These are phyloP conservation scores for Heliconius himera DNA, from an alignment of 1,140 invertebrate species.

Conservation along the genomic window DNA sequence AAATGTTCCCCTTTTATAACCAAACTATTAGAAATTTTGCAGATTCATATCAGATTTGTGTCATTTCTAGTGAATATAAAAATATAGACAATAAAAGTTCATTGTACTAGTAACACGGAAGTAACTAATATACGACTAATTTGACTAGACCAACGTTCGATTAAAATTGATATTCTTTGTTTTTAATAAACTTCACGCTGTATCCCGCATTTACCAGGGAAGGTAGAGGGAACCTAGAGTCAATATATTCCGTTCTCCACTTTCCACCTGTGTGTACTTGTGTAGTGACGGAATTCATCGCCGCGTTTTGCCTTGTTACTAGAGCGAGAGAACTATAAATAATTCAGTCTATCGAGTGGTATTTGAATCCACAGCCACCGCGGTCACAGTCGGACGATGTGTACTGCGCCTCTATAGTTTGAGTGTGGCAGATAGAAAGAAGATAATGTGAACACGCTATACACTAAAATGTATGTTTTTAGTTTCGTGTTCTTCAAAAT, in stretches of 20 bases:
- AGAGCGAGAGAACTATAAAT: no score
- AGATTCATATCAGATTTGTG: constrained; percentile 1
- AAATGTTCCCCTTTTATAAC: neutral
- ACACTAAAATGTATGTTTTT: no score
- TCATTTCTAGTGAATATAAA: neutral
- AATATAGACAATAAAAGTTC: constrained; percentile 16
- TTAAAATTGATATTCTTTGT: neutral
- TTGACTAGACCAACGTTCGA: neutral
- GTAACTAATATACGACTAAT: neutral
- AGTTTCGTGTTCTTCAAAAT: no score
- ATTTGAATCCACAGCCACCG: no score
- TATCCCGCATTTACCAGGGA: neutral
- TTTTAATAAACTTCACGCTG: neutral
- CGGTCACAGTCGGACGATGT: no score
- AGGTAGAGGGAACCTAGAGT: neutral
- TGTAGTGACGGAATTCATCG: neutral
- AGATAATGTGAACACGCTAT: no score
- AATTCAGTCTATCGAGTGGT: no score
- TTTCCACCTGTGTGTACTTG: neutral
- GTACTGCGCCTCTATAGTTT: no score
- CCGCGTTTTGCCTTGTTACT: neutral
- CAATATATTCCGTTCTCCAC: neutral
- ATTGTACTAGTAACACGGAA: constrained; percentile 9
- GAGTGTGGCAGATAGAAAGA: no score
- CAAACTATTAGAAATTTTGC: neutral